Base-by-base conservation (phyloP, 2,797 vertebrate genomes). In the Liasis olivaceus region DNA sequence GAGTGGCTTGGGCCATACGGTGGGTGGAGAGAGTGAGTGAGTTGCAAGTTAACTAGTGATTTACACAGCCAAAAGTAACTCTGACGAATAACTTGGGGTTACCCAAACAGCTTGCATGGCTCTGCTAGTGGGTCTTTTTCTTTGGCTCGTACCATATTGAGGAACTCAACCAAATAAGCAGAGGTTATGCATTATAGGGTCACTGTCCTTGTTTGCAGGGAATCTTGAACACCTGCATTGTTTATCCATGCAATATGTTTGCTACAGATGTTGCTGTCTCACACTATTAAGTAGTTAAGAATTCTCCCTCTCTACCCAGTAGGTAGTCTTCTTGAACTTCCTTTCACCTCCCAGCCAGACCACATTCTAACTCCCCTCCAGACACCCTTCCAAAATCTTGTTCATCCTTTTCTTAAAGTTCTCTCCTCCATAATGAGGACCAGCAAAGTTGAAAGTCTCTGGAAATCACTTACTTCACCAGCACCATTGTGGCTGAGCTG, bases 171-270 rank as follows among this genome's bases (percentile, higher is more conserved):
- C 95, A 96, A 96, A 96, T 97, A 97, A 93, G 84, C 92, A 11
- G 91, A 95, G 92, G 95, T 95, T 95, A 95, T 96, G 93, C 95
- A 96, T 96, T 96, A 90, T 95, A 95, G 95, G 96, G 95, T 91
- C 89, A 91, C 8, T 2, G 84, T 94, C 92, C 94, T 96, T 96
- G 95, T 96, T 95, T 95, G 92, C 94, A 94, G 96, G 95, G 97
- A 94, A 94, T 96, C 95, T 92, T 77, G 42, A 94, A 95, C 96
- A 97, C 94, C 96, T 97, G 94, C 94, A 95, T 93, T 96, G 72
- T 95, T 97, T 96, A 96, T 94, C 95, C 94, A 93, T 95, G 94
- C 96, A 96, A 95, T 96, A 96, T 97, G 95, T 95, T 97, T 96
- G 93, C 93, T 94, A 91, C 96, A 97, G 96, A 97, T 97, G 96